Evolutionary conservation across 2,888 invertebrate species (phyloP).

Genomic region (Heteromurus nitidus): DNA sequence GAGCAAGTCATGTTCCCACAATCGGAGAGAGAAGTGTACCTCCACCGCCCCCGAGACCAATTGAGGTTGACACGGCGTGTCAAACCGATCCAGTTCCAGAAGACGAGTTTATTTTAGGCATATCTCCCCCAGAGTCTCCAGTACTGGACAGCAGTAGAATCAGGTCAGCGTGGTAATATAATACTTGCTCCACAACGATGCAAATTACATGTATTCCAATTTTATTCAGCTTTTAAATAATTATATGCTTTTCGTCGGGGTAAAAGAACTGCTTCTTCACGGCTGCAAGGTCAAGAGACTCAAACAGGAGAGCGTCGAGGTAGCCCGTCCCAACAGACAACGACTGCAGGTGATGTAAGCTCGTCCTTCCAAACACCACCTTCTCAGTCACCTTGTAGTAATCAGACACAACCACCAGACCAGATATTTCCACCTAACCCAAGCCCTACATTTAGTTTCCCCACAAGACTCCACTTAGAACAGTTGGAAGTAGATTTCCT

Average conservation of each 20-base stretch:
- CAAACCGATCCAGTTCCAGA: slow-evolving; percentile 88
- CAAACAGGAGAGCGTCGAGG: neutral
- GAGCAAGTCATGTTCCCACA: slow-evolving; percentile 28
- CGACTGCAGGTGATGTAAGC: slow-evolving; percentile 62
- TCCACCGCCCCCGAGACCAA: slow-evolving; percentile 13
- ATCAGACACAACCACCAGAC: slow-evolving; percentile 27
- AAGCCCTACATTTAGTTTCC: slow-evolving; percentile 65
- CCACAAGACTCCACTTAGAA: slow-evolving; percentile 70
- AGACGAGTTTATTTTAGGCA: slow-evolving; percentile 79
- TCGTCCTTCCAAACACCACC: slow-evolving; percentile 56
- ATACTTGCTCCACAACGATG: too few species aligned
- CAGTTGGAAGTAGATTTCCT: slow-evolving; percentile 73
- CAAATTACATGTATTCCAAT: neutral
- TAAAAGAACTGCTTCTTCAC: slow-evolving; percentile 66
- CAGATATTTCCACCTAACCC: slow-evolving; percentile 26
- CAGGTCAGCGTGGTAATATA: slow-evolving; percentile 32
- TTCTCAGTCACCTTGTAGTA: slow-evolving; percentile 27
- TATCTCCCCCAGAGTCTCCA: slow-evolving; percentile 40
- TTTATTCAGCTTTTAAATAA: neutral
- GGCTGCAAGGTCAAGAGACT: slow-evolving; percentile 63
- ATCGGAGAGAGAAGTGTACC: neutral
- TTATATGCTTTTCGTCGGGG: neutral
- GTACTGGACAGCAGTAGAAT: slow-evolving; percentile 61
- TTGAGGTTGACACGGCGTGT: slow-evolving; percentile 80
- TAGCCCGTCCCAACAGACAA: slow-evolving; percentile 28